phyloP scores from a whole-genome alignment of 2,888 invertebrate genomes.

The Eudemis profundana region DNA sequence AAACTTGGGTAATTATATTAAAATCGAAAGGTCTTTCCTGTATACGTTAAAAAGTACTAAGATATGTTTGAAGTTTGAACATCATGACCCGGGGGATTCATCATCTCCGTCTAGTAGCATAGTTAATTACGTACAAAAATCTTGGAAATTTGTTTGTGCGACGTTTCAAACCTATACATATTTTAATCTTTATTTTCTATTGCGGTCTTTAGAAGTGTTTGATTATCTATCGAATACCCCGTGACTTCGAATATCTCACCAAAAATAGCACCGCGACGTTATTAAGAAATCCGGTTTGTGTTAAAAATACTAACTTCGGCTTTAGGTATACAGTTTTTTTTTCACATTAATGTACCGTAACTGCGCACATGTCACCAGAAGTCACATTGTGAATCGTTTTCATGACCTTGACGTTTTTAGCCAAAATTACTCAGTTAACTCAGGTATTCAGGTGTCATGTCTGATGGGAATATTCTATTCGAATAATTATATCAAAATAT shows the following conservation, averaged over 20 bases:
- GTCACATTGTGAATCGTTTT: slow-evolving; percentile 21
- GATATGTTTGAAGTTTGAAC: too few relatives aligned
- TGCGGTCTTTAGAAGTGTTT: too few relatives aligned
- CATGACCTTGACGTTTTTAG: slow-evolving; percentile 21
- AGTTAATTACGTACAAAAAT: too few relatives aligned
- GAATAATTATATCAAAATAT: slow-evolving; percentile 5
- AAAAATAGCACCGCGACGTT: not conserved
- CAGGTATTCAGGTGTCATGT: slow-evolving; percentile 10
- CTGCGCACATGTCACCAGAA: slow-evolving; percentile 21
- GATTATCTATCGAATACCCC: too few relatives aligned
- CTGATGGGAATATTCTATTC: slow-evolving; percentile 3
- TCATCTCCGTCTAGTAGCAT: too few relatives aligned
- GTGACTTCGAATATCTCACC: not conserved
- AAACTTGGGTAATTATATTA: too few relatives aligned
- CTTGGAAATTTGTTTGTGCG: too few relatives aligned
- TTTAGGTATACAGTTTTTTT: slow-evolving; percentile 1
- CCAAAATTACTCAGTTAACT: slow-evolving; percentile 24
- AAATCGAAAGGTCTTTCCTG: too few relatives aligned
- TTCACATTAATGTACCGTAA: slow-evolving; percentile 4
- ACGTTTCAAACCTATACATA: too few relatives aligned
- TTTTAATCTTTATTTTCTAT: too few relatives aligned
- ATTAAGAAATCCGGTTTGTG: not conserved
- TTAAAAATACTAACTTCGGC: not conserved
- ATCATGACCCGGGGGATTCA: too few relatives aligned
- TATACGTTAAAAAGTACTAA: too few relatives aligned